These are phyloP conservation scores for Tragelaphus imberbis DNA, from an alignment of 2,113 vertebrate genomes.

Conservation along the genomic window DNA sequence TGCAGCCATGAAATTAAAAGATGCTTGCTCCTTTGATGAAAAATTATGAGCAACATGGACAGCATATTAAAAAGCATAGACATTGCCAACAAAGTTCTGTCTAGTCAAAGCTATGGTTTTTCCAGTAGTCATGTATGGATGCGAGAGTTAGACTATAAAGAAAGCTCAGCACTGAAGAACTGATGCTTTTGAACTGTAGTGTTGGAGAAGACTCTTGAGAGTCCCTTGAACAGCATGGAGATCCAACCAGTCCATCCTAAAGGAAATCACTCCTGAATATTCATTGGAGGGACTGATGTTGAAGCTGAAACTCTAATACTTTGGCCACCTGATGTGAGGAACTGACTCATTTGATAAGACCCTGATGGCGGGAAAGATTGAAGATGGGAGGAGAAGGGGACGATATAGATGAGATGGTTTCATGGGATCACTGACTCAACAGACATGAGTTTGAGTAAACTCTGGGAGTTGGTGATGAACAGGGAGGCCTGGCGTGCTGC, in stretches of 20 bases:
- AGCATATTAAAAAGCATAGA: not conserved
- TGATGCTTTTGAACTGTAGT: not conserved
- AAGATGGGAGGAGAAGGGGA: not conserved
- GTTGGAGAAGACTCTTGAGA: not conserved
- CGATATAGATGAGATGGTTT: too few relatives aligned
- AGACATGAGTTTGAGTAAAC: not conserved
- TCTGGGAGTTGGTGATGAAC: not conserved
- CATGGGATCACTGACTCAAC: not conserved
- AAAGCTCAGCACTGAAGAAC: accelerated
- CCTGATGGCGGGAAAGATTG: not conserved
- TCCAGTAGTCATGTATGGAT: not conserved
- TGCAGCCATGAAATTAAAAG: not conserved
- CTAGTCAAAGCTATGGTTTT: not conserved
- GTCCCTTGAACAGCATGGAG: not conserved
- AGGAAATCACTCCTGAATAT: not conserved
- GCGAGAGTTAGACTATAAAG: not conserved
- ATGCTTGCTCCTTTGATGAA: not conserved
- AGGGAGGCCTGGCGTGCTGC: not conserved
- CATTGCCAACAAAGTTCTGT: not conserved
- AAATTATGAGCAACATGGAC: not conserved
- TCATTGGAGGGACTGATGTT: not conserved
- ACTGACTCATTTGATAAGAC: not conserved
- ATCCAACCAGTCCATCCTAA: not conserved
- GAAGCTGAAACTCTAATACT: not conserved
- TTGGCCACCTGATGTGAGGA: not conserved